Evolutionary conservation across 1,140 invertebrate species (phyloP).

Genomic region (Xylocopa sonorina): DNA sequence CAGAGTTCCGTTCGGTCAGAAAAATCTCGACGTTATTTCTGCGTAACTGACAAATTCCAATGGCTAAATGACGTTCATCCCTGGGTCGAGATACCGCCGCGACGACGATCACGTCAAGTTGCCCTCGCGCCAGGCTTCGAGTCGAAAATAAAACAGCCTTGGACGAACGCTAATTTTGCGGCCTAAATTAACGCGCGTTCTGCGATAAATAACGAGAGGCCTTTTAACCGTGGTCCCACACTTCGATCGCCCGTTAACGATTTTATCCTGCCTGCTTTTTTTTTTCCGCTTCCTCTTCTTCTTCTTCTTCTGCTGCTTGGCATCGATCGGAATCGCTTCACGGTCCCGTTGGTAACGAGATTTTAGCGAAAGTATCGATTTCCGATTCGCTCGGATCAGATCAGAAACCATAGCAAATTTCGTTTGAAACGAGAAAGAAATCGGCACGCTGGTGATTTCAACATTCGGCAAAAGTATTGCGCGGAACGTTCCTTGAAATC

Average conservation of each 20-base stretch:
- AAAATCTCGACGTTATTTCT: too few relatives aligned
- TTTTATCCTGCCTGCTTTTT: neutral
- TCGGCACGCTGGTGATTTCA: too few relatives aligned
- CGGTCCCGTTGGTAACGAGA: neutral
- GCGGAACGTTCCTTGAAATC: too few relatives aligned
- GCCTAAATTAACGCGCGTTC: constrained; percentile 20
- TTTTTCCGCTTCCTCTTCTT: neutral
- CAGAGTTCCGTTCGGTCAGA: too few relatives aligned
- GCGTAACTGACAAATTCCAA: too few relatives aligned
- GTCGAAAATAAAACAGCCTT: constrained; percentile 34
- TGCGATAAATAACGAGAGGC: constrained; percentile 8
- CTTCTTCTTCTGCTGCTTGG: too few relatives aligned
- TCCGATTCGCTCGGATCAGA: neutral
- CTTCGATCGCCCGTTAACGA: neutral
- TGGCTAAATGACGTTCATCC: too few relatives aligned
- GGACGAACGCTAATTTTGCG: constrained; percentile 28
- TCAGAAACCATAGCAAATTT: neutral
- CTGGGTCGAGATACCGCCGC: too few relatives aligned
- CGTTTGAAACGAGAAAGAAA: too few relatives aligned
- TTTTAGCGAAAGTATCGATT: constrained; percentile 26
- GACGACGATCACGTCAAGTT: too few relatives aligned
- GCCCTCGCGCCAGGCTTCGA: constrained; percentile 8
- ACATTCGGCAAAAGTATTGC: too few relatives aligned
- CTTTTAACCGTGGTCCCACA: neutral
- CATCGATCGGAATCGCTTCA: neutral